Base-by-base conservation (phyloP, 2,797 vertebrate genomes). In the Characodon lateralis region DNA sequence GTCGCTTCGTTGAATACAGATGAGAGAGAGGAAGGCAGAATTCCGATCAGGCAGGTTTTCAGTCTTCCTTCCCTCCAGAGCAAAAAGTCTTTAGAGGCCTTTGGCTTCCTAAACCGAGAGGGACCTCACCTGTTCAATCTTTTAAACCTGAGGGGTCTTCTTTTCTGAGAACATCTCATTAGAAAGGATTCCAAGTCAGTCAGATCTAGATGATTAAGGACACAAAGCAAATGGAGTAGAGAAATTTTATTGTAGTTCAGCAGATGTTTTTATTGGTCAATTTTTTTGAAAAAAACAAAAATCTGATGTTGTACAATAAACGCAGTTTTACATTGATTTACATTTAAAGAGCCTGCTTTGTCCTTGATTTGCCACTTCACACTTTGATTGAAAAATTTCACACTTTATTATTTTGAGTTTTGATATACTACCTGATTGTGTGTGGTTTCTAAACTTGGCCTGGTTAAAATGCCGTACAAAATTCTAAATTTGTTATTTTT, bases 1-100 rank as follows among this genome's bases (percentile, higher is more conserved):
- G 71, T 73, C 3, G 73, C 89, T 81, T 77, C 31, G 4, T 73
- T 85, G 91, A 93, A 93, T 93, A 91, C 89, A 88, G 88, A 93
- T 92, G 89, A 91, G 85, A 85, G 77, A 41, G 63, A 79, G 78
- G 66, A 79, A 46, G 48, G 78, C 80, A 82, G 90, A 90, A 91
- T 91, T 76, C 87, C 83, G 86, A 92, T 91, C 85, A 87, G 79
- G 41, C 81, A 35, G 26, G 28, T 68, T 77, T 69, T 74, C 79
- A 74, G 73, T 79, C 78, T 73, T 70, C 78, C 72, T 78, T 81
- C 73, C n/a, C 76, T 78, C 85, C 20, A 5, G 71, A 84, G 76
- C 71, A 46, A 76, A 78, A 82, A 78, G 61, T 73, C 87, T 91
- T 91, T 70, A 89, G 83, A 88, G 85, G 63, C 77, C 78, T 70